phyloP scores from a whole-genome alignment of 2,113 vertebrate species.

The Corynorhinus townsendii region DNA sequence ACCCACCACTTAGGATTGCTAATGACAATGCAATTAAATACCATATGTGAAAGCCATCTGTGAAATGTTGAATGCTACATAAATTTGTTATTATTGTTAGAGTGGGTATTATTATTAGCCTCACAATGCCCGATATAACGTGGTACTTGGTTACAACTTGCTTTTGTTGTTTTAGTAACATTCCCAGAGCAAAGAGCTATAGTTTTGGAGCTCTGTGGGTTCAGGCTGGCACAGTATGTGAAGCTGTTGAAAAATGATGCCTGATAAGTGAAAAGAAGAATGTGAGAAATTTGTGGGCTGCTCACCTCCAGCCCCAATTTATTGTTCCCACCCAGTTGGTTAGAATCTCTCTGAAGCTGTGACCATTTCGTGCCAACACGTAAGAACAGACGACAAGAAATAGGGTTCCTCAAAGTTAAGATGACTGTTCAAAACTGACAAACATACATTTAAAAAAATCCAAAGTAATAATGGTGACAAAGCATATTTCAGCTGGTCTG shows the following conservation, averaged over 20 bases:
- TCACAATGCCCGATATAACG: neutral
- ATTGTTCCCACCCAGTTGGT: neutral
- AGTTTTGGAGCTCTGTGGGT: neutral
- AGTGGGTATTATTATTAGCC: neutral
- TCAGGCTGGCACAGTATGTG: neutral
- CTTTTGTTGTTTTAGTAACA: constrained; percentile 42
- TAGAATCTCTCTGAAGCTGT: neutral
- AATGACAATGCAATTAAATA: constrained; percentile 35
- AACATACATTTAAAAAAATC: neutral
- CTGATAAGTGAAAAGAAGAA: constrained; percentile 51
- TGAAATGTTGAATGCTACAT: neutral
- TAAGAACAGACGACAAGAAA: neutral
- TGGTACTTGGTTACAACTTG: constrained; percentile 16
- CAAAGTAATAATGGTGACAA: neutral
- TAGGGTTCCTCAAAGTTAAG: neutral
- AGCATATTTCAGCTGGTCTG: neutral
- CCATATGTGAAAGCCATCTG: constrained; percentile 8
- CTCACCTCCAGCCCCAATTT: constrained; percentile 29
- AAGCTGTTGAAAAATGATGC: constrained; percentile 61
- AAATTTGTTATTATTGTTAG: constrained; percentile 24
- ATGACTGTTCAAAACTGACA: neutral
- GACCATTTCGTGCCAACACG: neutral
- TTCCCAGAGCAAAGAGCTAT: constrained; percentile 9
- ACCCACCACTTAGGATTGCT: neutral
- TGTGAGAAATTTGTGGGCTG: constrained; percentile 53